phyloP scores from a whole-genome alignment of 2,797 vertebrate species.

The Enteromius trimaculatus region DNA sequence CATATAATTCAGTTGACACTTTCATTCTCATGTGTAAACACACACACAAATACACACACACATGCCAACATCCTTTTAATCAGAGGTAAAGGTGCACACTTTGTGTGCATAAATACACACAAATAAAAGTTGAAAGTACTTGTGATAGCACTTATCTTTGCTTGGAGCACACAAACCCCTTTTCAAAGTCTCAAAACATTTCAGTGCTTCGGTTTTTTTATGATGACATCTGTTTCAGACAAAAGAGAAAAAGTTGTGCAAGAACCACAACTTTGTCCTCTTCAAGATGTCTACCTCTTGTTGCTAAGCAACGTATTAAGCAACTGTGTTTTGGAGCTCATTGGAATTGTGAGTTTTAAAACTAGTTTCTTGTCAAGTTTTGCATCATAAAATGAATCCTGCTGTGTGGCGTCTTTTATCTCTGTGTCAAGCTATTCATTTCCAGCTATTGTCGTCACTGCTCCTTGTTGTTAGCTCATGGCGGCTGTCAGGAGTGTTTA shows the following conservation, averaged over 20 bases:
- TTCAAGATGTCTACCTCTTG: slow-evolving; percentile 40
- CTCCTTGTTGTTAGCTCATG: slow-evolving; percentile 48
- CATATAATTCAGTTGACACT: background rate
- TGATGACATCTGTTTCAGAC: slow-evolving; percentile 1
- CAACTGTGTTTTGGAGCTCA: background rate
- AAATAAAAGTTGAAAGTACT: background rate
- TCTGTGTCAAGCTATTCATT: slow-evolving; percentile 4
- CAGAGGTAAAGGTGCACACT: background rate
- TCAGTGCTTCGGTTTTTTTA: background rate
- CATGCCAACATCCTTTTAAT: background rate
- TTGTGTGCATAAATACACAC: too few species aligned
- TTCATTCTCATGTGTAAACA: background rate
- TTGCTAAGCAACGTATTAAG: slow-evolving; percentile 56
- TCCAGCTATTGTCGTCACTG: slow-evolving; percentile 26
- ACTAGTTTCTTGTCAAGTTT: slow-evolving; percentile 12
- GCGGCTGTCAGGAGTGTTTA: slow-evolving; percentile 56
- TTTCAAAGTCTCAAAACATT: background rate
- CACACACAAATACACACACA: background rate
- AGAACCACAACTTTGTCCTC: slow-evolving; percentile 33
- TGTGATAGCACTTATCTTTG: background rate
- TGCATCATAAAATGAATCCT: background rate
- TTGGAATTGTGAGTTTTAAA: slow-evolving; percentile 12
- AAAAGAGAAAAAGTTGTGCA: slow-evolving; percentile 27
- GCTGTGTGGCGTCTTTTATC: background rate
- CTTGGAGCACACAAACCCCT: background rate